A percentile compares a stretch with the other conserved stretches of the same genome.
Evolutionary conservation across 2,797 vertebrate genomes (phyloP).

Genomic region (Cirrhinus mrigala): DNA sequence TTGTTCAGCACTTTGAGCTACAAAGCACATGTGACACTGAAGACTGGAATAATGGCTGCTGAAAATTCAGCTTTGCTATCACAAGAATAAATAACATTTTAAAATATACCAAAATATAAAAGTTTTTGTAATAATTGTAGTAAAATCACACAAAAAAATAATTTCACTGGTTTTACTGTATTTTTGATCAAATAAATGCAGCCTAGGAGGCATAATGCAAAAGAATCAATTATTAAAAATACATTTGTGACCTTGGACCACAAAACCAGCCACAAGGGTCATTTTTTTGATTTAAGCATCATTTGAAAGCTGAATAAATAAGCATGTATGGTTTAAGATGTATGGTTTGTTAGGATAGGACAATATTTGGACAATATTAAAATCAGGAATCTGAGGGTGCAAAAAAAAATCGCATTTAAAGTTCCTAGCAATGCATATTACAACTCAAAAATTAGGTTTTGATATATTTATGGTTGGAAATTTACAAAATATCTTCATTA

Average conservation of each 20-base stretch:
- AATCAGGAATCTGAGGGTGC: no score
- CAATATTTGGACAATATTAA: no score
- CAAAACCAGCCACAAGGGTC: no score
- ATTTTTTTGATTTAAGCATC: no score
- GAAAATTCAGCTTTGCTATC: background rate
- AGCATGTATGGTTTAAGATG: no score
- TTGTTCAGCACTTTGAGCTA: background rate
- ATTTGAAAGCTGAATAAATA: no score
- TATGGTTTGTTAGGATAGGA: no score
- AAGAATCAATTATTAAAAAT: background rate
- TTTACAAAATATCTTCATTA: no score
- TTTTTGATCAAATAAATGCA: background rate
- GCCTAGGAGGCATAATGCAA: background rate
- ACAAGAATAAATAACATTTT: background rate
- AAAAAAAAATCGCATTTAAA: no score
- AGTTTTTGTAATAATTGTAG: background rate
- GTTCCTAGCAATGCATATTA: no score
- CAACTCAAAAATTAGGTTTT: no score
- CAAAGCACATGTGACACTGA: background rate
- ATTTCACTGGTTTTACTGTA: background rate
- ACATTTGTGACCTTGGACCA: background rate
- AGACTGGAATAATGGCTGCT: background rate
- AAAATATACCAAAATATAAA: background rate
- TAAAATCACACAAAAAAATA: background rate
- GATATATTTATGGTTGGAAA: no score